Evolutionary conservation across 2,888 invertebrate genomes (phyloP).

Genomic region (Stenchaetothrips biformis): DNA sequence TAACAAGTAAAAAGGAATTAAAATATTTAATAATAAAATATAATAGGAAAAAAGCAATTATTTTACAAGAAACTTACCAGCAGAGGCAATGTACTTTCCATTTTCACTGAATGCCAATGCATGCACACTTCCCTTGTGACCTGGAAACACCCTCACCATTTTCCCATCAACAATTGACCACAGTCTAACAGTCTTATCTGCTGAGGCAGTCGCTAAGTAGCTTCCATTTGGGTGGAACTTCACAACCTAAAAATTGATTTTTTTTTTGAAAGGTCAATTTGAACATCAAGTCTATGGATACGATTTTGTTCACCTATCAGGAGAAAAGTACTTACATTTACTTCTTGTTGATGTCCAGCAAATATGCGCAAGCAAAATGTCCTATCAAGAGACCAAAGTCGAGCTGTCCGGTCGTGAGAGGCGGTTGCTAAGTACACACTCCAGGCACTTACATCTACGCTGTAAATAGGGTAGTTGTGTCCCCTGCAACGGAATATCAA

Average conservation of each 20-base stretch:
- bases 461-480: slow-evolving; percentile 87
- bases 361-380: slow-evolving; percentile 78
- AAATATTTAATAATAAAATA: background rate
- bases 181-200: slow-evolving; percentile 81
- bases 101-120: slow-evolving; percentile 77
- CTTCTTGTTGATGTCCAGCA: slow-evolving; percentile 82
- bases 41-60: background rate
- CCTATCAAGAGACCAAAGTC: slow-evolving; percentile 75
- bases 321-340: slow-evolving; percentile 61
- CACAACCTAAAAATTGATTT: slow-evolving; percentile 55
- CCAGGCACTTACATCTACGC: slow-evolving; percentile 65
- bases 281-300: background rate
- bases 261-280: background rate
- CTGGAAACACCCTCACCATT: slow-evolving; percentile 72
- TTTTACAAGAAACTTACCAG: slow-evolving; percentile 55
- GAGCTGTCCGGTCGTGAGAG: slow-evolving; percentile 73
- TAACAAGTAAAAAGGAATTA: background rate
- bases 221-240: slow-evolving; percentile 89
- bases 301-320: background rate
- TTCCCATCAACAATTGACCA: slow-evolving; percentile 83
- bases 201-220: slow-evolving; percentile 84
- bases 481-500: slow-evolving; percentile 53
- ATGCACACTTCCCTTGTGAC: slow-evolving; percentile 67
- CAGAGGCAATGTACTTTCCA: slow-evolving; percentile 78
- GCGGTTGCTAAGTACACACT: slow-evolving; percentile 70